A percentile compares a stretch with the other conserved stretches of the same genome.
These are phyloP conservation scores for Nemopilema nomurai DNA, from an alignment of 30 jellyfish, hydroid and myxozoan genomes.

Conservation along the genomic window DNA sequence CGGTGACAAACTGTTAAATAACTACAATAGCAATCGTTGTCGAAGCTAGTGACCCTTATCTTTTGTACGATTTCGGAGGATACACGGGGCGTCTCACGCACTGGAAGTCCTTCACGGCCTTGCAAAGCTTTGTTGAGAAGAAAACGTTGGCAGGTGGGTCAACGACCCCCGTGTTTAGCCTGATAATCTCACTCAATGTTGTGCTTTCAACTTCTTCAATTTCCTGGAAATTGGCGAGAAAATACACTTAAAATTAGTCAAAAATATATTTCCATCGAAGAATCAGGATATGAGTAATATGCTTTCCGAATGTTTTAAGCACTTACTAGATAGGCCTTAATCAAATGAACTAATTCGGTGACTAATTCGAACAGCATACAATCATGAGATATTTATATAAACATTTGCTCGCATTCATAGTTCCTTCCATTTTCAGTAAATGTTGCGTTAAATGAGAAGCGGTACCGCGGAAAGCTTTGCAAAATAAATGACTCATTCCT, in stretches of 20 bases:
- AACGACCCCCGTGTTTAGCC: constrained; percentile 61
- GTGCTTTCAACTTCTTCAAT: constrained; percentile 54
- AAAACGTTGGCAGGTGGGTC: constrained; percentile 81
- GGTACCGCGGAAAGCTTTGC: neutral
- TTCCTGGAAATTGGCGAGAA: constrained; percentile 34
- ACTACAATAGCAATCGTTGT: neutral
- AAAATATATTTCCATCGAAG: neutral
- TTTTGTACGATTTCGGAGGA: neutral
- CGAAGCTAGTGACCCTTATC: neutral
- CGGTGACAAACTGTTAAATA: neutral
- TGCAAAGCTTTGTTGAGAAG: constrained; percentile 12
- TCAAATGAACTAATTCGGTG: neutral
- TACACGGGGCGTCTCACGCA: constrained; percentile 51
- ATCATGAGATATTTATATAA: too few relatives aligned
- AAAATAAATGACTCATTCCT: neutral
- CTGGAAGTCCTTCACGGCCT: constrained; percentile 61
- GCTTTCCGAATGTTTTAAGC: neutral
- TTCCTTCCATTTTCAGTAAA: neutral
- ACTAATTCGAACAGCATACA: too few relatives aligned
- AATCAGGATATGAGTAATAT: neutral
- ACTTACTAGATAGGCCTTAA: neutral
- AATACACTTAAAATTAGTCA: neutral
- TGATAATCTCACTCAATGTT: constrained; percentile 70
- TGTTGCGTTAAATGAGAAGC: neutral
- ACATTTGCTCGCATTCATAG: neutral